These are phyloP conservation scores for Callipepla californica DNA, from an alignment of 2,113 vertebrate genomes.

Conservation along the genomic window DNA sequence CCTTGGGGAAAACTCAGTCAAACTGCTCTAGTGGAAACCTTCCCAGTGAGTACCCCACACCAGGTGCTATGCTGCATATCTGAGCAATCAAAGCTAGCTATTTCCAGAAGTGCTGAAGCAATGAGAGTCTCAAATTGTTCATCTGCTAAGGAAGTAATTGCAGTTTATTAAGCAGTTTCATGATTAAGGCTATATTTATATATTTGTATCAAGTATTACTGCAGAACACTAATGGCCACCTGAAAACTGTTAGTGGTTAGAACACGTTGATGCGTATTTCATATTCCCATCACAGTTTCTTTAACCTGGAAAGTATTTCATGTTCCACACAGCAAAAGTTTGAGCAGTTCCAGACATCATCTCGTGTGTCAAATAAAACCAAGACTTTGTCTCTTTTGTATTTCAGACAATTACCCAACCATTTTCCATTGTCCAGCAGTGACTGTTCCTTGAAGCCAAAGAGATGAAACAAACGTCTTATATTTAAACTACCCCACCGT, in stretches of 20 bases:
- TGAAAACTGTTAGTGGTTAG: not conserved
- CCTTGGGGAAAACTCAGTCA: not conserved
- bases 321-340: not conserved
- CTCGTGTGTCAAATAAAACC: not conserved
- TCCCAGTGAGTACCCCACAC: not conserved
- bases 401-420: not conserved
- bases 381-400: not conserved
- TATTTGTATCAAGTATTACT: not conserved
- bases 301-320: not conserved
- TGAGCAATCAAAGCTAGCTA: not conserved
- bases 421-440: not conserved
- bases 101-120: not conserved
- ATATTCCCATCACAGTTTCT: not conserved
- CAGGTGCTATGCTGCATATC: rapidly evolving
- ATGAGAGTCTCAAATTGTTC: not conserved
- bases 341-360: not conserved
- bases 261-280: not conserved
- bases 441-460: not conserved
- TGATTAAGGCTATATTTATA: not conserved
- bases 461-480: not conserved
- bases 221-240: not conserved
- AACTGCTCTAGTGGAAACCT: not conserved
- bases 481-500: not conserved
- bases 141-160: not conserved
- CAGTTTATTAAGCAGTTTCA: not conserved